Evolutionary conservation across 35 echinoderm and acorn worm species (phyloP).

Genomic region (Amphiura filiformis): DNA sequence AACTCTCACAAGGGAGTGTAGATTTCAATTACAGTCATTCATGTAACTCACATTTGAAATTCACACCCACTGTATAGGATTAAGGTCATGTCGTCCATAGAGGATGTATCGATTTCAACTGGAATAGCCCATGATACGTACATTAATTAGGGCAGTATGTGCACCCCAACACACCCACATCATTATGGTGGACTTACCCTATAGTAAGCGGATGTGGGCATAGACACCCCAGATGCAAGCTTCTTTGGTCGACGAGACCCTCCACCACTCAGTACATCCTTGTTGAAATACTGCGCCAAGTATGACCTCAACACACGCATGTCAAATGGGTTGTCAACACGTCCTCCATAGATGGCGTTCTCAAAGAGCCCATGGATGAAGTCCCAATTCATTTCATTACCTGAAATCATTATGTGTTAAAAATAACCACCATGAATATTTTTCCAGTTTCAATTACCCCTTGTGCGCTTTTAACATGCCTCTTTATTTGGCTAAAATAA

Average conservation of each 20-base stretch:
- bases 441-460: neutral
- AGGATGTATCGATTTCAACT: too few species aligned
- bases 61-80: too few species aligned
- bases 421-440: neutral
- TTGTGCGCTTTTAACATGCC: neutral
- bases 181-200: too few species aligned
- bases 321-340: conserved; percentile 98
- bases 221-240: conserved; percentile 55
- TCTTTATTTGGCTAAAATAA: neutral
- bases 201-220: conserved; percentile 74
- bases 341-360: conserved; percentile 96
- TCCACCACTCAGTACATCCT: conserved; percentile 74
- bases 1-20: too few species aligned
- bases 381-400: conserved; percentile 74
- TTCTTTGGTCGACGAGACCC: conserved; percentile 67
- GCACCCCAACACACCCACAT: too few species aligned
- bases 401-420: conserved; percentile 45
- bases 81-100: too few species aligned
- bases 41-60: too few species aligned
- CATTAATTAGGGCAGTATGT: too few species aligned
- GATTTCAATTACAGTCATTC: too few species aligned
- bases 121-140: too few species aligned
- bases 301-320: conserved; percentile 91
- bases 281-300: conserved; percentile 92
- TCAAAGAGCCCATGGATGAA: conserved; percentile 97